These are phyloP conservation scores for Hemistola chrysoprasaria DNA, from an alignment of 2,888 invertebrate genomes.

Conservation along the genomic window DNA sequence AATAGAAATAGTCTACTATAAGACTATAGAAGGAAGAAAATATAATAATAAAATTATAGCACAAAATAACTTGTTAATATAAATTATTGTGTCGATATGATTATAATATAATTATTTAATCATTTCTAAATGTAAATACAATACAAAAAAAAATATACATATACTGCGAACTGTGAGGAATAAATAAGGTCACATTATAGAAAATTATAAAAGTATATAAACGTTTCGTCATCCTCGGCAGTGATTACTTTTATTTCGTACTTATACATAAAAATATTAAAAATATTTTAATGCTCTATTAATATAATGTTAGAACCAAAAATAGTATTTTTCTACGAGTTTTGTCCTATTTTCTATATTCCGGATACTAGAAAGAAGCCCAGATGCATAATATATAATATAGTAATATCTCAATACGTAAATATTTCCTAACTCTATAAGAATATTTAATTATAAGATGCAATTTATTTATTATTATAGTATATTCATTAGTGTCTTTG, in stretches of 20 bases:
- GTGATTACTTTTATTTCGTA: constrained; percentile 33
- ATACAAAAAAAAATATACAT: constrained; percentile 7
- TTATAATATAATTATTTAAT: too few relatives aligned
- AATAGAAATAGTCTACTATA: not conserved
- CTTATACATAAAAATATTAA: constrained; percentile 25
- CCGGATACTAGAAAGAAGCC: too few relatives aligned
- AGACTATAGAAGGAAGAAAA: constrained; percentile 18
- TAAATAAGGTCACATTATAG: constrained; percentile 20
- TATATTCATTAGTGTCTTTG: constrained; percentile 51
- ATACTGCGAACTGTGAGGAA: constrained; percentile 1
- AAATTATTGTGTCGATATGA: constrained; percentile 10
- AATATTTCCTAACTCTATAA: constrained; percentile 28
- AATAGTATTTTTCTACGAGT: too few relatives aligned
- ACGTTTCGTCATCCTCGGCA: constrained; percentile 48
- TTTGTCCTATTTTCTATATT: too few relatives aligned
- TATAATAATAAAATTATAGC: constrained; percentile 5
- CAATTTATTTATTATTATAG: constrained; percentile 26
- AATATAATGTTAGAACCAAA: too few relatives aligned
- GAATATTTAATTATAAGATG: too few relatives aligned
- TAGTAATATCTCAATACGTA: too few relatives aligned
- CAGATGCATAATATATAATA: too few relatives aligned
- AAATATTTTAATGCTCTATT: constrained; percentile 14
- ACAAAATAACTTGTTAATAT: constrained; percentile 2
- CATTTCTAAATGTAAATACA: too few relatives aligned
- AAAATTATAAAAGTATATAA: constrained; percentile 35